Base-by-base conservation (phyloP, 2,113 vertebrate species). In the Cryptotis parvus region DNA sequence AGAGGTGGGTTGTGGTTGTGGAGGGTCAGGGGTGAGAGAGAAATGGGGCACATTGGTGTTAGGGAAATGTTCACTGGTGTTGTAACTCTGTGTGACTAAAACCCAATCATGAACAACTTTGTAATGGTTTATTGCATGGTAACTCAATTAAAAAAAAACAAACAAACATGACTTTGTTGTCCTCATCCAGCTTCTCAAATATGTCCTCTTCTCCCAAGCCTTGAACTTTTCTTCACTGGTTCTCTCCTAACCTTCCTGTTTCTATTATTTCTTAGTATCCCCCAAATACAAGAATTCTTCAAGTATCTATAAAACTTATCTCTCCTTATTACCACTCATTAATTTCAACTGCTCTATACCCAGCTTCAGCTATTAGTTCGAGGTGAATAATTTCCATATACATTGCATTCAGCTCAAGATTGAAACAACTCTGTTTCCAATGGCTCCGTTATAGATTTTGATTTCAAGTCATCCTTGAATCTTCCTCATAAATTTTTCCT, bases 121-220 rank as follows among this genome's bases (percentile, higher is more conserved):
- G n/a, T n/a, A n/a, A n/a, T n/a, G n/a, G n/a, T n/a, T n/a, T n/a
- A n/a, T n/a, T n/a, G n/a, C n/a, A n/a, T n/a, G n/a, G n/a, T n/a
- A n/a, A n/a, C n/a, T n/a, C n/a, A n/a, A n/a, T n/a, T n/a, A n/a
- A n/a, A n/a, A n/a, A n/a, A n/a, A n/a, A n/a, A n/a, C n/a, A n/a
- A n/a, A n/a, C n/a, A n/a, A n/a, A n/a, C n/a, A n/a, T n/a, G n/a
- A n/a, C n/a, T 24, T 45, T n/a, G 6, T 4, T 35, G 12, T 35
- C 7, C 31, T 11, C 11, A 26, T 10, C 24, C 78, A 37, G 31
- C 11, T 24, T 4, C 31, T 89, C n/a, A 14, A 49, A 0, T 37
- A 1, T 9, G 0, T 35, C 72, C 26, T 73, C 43, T 37, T 69
- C 78, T 0, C 1, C 63, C 43, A 1, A 2, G 4, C 0, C 15